Evolutionary conservation across 2,888 invertebrate genomes (phyloP).

Genomic region (Drosophila algonquin): DNA sequence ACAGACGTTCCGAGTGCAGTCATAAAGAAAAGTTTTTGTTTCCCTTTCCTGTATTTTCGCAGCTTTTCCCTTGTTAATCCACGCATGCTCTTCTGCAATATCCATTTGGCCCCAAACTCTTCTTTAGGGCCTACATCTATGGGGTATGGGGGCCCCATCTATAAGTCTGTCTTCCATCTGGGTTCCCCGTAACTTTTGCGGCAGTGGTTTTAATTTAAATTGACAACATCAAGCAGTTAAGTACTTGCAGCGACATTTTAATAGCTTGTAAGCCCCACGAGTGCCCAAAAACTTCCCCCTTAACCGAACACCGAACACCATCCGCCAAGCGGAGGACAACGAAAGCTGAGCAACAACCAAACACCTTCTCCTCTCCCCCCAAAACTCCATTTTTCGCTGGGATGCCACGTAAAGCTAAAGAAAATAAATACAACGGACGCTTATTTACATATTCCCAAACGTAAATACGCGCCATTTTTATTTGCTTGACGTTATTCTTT

Average conservation of each 20-base stretch:
- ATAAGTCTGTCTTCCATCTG: conserved; percentile 48
- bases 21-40: conserved; percentile 63
- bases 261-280: conserved; percentile 80
- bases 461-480: conserved; percentile 76
- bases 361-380: conserved; percentile 25
- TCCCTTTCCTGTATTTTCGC: conserved; percentile 3
- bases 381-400: conserved; percentile 38
- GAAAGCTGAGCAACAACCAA: conserved; percentile 22
- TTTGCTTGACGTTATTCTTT: conserved; percentile 55
- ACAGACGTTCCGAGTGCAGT: conserved; percentile 46
- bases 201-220: conserved; percentile 80
- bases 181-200: conserved; percentile 66
- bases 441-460: conserved; percentile 80
- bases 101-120: conserved; percentile 64
- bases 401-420: conserved; percentile 62
- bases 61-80: conserved; percentile 54
- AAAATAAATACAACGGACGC: conserved; percentile 77
- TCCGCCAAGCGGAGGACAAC: background rate
- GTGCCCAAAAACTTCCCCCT: conserved; percentile 56
- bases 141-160: conserved; percentile 9
- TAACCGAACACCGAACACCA: conserved; percentile 2
- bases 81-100: conserved; percentile 66
- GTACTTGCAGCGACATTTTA: conserved; percentile 81
- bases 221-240: conserved; percentile 81
- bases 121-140: background rate